A percentile compares a stretch with the other conserved stretches of the same genome.
phyloP scores from a whole-genome alignment of 2,797 vertebrate species.

The Phalanger gymnotis region DNA sequence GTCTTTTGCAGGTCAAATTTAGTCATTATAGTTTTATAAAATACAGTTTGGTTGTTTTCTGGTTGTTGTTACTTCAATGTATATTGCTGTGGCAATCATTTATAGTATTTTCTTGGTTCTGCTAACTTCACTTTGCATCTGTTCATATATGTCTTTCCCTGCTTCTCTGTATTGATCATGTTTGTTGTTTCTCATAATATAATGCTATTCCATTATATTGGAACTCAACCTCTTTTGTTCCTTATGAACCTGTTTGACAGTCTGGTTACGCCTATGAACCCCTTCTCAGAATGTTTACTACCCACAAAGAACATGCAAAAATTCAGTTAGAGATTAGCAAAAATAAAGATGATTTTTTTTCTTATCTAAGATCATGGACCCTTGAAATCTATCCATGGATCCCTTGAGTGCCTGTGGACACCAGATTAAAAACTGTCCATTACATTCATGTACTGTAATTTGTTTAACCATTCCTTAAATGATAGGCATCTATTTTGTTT shows the following conservation, averaged over 20 bases:
- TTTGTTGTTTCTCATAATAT: background rate
- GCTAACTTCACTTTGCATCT: background rate
- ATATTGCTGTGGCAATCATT: background rate
- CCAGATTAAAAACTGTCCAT: background rate
- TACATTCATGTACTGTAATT: background rate
- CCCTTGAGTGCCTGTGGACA: too few species aligned
- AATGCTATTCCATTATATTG: background rate
- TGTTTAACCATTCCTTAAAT: background rate
- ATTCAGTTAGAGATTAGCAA: background rate
- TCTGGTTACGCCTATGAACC: background rate
- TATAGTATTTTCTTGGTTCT: background rate
- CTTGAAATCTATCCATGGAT: background rate
- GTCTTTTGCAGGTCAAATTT: background rate
- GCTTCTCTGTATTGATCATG: background rate
- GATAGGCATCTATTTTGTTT: background rate
- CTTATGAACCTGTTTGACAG: background rate
- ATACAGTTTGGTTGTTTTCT: background rate
- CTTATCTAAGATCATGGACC: background rate
- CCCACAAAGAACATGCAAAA: background rate
- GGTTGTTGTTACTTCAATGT: background rate
- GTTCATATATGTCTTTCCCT: background rate
- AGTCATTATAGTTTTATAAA: background rate
- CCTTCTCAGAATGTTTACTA: background rate
- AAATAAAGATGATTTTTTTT: background rate
- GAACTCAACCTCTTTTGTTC: background rate